A percentile compares a stretch with the other conserved stretches of the same genome.
These are phyloP conservation scores for Opisthograptis luteolata DNA, from an alignment of 2,888 invertebrate species.

Conservation along the genomic window DNA sequence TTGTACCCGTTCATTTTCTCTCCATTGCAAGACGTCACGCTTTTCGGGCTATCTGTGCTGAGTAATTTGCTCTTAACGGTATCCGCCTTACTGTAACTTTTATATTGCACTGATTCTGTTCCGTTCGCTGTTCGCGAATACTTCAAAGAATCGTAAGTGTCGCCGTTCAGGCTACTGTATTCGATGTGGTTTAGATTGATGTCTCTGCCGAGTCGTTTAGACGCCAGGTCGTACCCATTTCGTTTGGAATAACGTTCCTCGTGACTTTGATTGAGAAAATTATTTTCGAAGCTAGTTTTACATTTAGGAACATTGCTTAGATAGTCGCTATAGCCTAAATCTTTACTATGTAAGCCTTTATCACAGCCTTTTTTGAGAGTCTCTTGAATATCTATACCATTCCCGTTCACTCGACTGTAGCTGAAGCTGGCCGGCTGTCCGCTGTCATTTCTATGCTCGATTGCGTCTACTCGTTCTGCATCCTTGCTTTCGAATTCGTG, in stretches of 20 bases:
- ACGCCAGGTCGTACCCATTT: slow-evolving; percentile 70
- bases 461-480: slow-evolving; percentile 61
- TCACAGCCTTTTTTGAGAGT: slow-evolving; percentile 82
- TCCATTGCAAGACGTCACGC: slow-evolving; percentile 78
- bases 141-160: slow-evolving; percentile 78
- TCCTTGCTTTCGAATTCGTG: slow-evolving; percentile 78
- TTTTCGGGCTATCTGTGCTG: slow-evolving; percentile 78
- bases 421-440: slow-evolving; percentile 68
- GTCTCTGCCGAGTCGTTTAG: slow-evolving; percentile 75
- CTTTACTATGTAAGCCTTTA: slow-evolving; percentile 80
- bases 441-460: slow-evolving; percentile 62
- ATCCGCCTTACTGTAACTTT: slow-evolving; percentile 78
- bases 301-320: slow-evolving; percentile 82
- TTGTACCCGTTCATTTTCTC: slow-evolving; percentile 74
- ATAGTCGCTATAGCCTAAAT: slow-evolving; percentile 76
- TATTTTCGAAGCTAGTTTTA: slow-evolving; percentile 81
- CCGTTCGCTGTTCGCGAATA: slow-evolving; percentile 82
- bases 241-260: slow-evolving; percentile 78
- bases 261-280: slow-evolving; percentile 76
- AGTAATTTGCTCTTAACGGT: slow-evolving; percentile 81
- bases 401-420: slow-evolving; percentile 69
- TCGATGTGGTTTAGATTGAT: slow-evolving; percentile 75
- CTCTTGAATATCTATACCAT: slow-evolving; percentile 77
- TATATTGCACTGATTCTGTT: slow-evolving; percentile 80
- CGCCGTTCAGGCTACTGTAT: slow-evolving; percentile 75